A percentile compares a stretch with the other conserved stretches of the same genome.
phyloP scores from a whole-genome alignment of 2,888 invertebrate species.

The Pocota personata region DNA sequence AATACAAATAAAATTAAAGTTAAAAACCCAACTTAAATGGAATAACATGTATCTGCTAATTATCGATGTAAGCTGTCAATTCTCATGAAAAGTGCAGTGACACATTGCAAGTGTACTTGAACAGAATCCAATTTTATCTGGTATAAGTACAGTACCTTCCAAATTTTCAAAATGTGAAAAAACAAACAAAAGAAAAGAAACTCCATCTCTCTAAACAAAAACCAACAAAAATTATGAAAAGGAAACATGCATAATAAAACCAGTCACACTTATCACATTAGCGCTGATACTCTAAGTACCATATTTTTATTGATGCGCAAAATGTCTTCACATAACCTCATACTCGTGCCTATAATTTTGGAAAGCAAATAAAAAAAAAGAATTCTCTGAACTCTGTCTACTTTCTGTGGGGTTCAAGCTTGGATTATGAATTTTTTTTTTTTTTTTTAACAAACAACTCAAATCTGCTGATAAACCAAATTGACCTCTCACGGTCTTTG shows the following conservation, averaged over 20 bases:
- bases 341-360: not conserved
- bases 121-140: not conserved
- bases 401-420: not conserved
- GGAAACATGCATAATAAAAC: not conserved
- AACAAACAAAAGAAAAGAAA: not conserved
- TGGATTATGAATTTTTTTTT: not conserved
- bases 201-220: not conserved
- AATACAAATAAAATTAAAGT: not conserved
- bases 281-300: slow-evolving; percentile 1
- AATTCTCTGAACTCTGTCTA: not conserved
- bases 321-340: slow-evolving; percentile 9
- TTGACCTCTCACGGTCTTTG: not conserved
- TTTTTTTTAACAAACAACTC: not conserved
- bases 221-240: not conserved
- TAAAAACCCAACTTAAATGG: not conserved
- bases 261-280: slow-evolving; percentile 30
- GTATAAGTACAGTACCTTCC: not conserved
- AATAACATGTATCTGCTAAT: not conserved
- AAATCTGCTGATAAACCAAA: not conserved
- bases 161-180: not conserved
- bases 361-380: not conserved
- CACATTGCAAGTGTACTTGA: not conserved
- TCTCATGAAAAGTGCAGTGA: not conserved
- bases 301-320: slow-evolving; percentile 16
- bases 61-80: not conserved